Conservation (phyloP, 1,140 invertebrate species). For the Amyelois transitella region DNA sequence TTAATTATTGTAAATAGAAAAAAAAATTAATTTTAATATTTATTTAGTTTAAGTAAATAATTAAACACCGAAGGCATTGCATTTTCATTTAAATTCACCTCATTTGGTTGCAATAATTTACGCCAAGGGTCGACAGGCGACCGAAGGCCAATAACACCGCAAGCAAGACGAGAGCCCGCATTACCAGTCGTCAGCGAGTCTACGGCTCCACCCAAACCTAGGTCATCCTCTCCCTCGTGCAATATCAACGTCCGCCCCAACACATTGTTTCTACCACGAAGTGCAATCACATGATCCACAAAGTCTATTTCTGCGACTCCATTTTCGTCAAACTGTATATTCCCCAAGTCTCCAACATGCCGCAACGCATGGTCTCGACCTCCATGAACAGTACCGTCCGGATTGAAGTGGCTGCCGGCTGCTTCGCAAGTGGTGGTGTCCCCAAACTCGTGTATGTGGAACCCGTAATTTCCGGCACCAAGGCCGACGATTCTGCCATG, state of each 20-base stretch:
- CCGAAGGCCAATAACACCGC: slow-evolving; percentile 85
- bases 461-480: slow-evolving; percentile 79
- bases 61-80: not conserved
- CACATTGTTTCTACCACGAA: slow-evolving; percentile 79
- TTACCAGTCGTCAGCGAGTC: slow-evolving; percentile 87
- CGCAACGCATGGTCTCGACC: slow-evolving; percentile 63
- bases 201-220: slow-evolving; percentile 79
- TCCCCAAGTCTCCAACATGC: slow-evolving; percentile 95
- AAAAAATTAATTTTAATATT: slow-evolving; percentile 1
- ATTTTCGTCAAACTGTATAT: slow-evolving; percentile 78
- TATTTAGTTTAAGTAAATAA: not conserved
- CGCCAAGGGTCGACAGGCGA: slow-evolving; percentile 35
- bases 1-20: not conserved
- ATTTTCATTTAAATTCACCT: slow-evolving; percentile 1
- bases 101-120: not conserved
- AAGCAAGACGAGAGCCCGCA: slow-evolving; percentile 84
- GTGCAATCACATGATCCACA: slow-evolving; percentile 78
- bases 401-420: slow-evolving; percentile 84
- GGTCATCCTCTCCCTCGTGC: slow-evolving; percentile 84
- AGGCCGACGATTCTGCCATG: slow-evolving; percentile 82
- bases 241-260: slow-evolving; percentile 87
- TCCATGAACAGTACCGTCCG: slow-evolving; percentile 49
- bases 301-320: slow-evolving; percentile 75
- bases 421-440: slow-evolving; percentile 80
- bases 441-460: slow-evolving; percentile 90